Evolutionary conservation across 2,888 invertebrate genomes (phyloP), one percentile per base, ranked within the genome.

Genomic region (Mythimna loreyi): DNA sequence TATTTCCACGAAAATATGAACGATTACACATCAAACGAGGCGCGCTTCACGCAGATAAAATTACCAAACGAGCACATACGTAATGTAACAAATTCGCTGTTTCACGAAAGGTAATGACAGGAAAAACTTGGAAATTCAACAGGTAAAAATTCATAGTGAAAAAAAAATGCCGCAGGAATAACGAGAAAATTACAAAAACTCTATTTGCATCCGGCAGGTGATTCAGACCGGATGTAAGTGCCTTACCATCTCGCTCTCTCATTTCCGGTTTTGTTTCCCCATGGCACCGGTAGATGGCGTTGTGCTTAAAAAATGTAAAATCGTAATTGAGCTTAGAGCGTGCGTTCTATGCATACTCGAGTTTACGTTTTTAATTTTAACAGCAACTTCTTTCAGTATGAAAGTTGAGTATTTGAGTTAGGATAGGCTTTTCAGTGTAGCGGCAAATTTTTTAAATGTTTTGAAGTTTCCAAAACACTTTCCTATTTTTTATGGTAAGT

Each of bases 181-280:
- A 86, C 80, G 82, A 76, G 85, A 84, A 87, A 89, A 88, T 89
- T 90, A 89, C 86, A 81, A 86, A 89, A 89, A 88, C 86, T 87
- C 85, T 86, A 83, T 88, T 88, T 86, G 83, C 85, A 84, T 90
- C 90, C 89, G 87, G 84, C 75, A 61, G 69, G 82, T 87, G 89
- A 90, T 90, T 89, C 82, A 85, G 79, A 53, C 78, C 87, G 90
- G 89, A 89, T 87, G 85, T 63, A 68, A 82, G 74, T 66, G 79
- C 76, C 71, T 81, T 83, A 75, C 81, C 82, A 53, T 84, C 80
- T 85, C 85, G 67, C 80, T 87, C 72, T 64, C 86, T 87, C 85
- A 84, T 88, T 88, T 89, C 89, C 86, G 81, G 68, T 72, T 78
- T 67, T 67, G 65, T 74, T 78, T 59, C 72, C 52, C 36, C 40